Evolutionary conservation across 2,888 invertebrate species (phyloP), one percentile per base, ranked within the genome.

Genomic region (Agrochola circellaris): DNA sequence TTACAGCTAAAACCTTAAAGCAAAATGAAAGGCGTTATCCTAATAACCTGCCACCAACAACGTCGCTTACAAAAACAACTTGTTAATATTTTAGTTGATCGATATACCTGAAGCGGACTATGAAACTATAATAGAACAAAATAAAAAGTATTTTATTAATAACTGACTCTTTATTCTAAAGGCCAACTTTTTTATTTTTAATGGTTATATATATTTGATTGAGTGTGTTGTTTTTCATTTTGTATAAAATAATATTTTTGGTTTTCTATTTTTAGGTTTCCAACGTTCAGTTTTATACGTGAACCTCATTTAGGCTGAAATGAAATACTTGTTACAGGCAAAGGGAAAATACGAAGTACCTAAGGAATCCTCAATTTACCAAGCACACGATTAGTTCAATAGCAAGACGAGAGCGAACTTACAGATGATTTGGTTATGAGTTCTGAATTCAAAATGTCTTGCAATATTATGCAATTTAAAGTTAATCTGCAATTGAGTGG

Each of bases 81-180:
- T 70, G 80, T 92, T 86, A 92, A 93, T 93, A 90, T 89, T 93
- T 93, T 79, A 93, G 89, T 78, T 67, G 89, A 91, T 92, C 91
- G 89, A 93, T 93, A 90, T 74, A 77, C 73, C 66, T 76, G 72
- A 79, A 73, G 79, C 74, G 68, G 75, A 77, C 67, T 15, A 70
- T 74, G 62, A 75, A 69, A 69, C 54, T 71, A 71, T 77, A 64
- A 75, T 54, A 68, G 48, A 76, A 74, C 34, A 69, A 79, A 84
- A 77, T 23, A 77, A 73, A 77, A 79, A 69, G 54, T 38, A 42
- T 65, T 86, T 74, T n/a, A 84, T 74, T 82, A 79, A 73, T 74
- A 73, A 78, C 26, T 9, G 26, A 58, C 30, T 56, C 58, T 81
- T 62, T 75, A 66, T 77, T 79, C 9, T 75, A 68, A 72, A 77